These are phyloP conservation scores for Ianthella basta DNA, from an alignment of 37 sponge, comb jelly and placozoan species.

Conservation along the genomic window DNA sequence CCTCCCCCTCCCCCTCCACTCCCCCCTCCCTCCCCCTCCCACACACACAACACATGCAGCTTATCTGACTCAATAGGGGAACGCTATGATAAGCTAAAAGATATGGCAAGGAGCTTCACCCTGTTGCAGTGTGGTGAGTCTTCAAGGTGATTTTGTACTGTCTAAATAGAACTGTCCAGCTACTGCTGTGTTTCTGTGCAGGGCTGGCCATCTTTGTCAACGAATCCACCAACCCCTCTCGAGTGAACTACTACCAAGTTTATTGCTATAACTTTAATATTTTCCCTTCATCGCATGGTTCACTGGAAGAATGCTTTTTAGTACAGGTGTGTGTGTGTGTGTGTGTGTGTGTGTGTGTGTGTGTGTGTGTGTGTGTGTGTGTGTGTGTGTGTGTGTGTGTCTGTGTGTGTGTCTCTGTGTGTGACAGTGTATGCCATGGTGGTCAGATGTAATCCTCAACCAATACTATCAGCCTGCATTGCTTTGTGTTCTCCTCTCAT, in stretches of 20 bases:
- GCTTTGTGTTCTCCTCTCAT: no score
- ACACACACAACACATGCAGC: constrained; percentile 5
- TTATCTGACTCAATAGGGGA: constrained; percentile 67
- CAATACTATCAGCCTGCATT: neutral
- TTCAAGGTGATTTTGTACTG: no score
- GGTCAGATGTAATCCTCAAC: neutral
- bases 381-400: constrained; percentile 51
- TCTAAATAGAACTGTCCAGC: no score
- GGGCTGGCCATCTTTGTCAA: constrained; percentile 67
- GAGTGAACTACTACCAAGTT: constrained; percentile 27
- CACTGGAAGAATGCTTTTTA: constrained; percentile 26
- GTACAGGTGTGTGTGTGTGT: constrained; percentile 44
- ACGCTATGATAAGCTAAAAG: constrained; percentile 63
- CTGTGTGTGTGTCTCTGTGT: constrained; percentile 27
- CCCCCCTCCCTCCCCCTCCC: no score
- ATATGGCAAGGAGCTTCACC: constrained; percentile 52
- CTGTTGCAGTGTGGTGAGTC: constrained; percentile 77
- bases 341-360: constrained; percentile 51
- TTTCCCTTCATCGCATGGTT: constrained; percentile 35
- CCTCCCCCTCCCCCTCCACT: no score
- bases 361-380: constrained; percentile 55
- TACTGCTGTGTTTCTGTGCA: constrained; percentile 3
- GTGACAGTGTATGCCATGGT: neutral
- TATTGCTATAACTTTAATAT: constrained; percentile 56
- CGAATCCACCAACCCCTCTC: constrained; percentile 24